Base-by-base conservation (phyloP, 2,888 invertebrate species). In the Eupithecia tripunctaria region DNA sequence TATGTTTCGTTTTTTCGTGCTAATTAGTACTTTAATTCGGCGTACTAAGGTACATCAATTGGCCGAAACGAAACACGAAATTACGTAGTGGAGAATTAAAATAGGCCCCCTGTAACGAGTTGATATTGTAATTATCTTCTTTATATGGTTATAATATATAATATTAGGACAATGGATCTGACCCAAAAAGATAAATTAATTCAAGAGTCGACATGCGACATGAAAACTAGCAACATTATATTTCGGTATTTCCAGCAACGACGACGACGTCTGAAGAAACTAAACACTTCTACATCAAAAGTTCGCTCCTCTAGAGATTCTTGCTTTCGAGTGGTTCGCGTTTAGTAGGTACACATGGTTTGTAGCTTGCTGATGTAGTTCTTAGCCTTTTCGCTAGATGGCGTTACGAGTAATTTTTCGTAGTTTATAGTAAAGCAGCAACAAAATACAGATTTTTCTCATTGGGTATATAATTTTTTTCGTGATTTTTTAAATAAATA, bases 381-480 rank as follows among this genome's bases (percentile, higher is more conserved):
- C 74, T 0, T 5, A 21, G 7, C 3, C 12, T 60, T 60, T 71
- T 7, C 0, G 38, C 70, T 64, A 78, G 78, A 78, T 77, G 78
- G 77, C 78, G 76, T 29, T 74, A 68, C 12, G 18, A 25, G 47
- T 68, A 67, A 47, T 32, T 1, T 56, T 10, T 41, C 8, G 5
- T 14, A 56, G 21, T 10, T 25, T 51, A 25, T 21, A 1, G 12
- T 47, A 8, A 2, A 7, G 47, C 15, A 10, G 5, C 10, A 47
- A 18, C 47, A 8, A 47, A 47, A 47, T 47, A 1, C n/a, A 21
- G n/a, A 43, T 3, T 18, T 43, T 18, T 18, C 43, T 18, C 18
- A 43, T 18, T 6, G 18, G 18, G 18, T 7, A 12, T 2, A 29
- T 12, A 2, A 1, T 36, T 36, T 38, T 38, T 38, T 38, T 38